phyloP scores from a whole-genome alignment of 1,140 invertebrate species.

The Aphidius ervi region DNA sequence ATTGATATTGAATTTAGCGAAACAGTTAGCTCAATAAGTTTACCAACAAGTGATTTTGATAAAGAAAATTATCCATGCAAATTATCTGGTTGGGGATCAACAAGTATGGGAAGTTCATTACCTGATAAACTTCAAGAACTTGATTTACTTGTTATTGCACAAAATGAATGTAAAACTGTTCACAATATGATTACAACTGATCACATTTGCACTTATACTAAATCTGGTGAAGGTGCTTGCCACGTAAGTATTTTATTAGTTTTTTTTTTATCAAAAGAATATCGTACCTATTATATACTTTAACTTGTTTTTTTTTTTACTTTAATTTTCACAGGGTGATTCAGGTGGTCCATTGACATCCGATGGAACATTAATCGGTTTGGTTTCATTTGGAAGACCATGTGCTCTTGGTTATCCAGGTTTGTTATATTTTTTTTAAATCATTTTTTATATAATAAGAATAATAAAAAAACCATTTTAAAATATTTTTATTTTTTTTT shows the following conservation, averaged over 20 bases:
- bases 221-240: conserved; percentile 56
- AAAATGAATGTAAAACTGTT: conserved; percentile 18
- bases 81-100: conserved; percentile 53
- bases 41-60: conserved; percentile 26
- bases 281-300: too few species aligned
- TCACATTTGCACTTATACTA: conserved; percentile 62
- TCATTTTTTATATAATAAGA: too few species aligned
- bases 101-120: conserved; percentile 18
- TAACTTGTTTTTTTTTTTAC: too few species aligned
- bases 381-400: conserved; percentile 60
- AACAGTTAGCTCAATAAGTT: conserved; percentile 34
- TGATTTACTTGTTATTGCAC: conserved; percentile 23
- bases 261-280: too few species aligned
- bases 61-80: conserved; percentile 23
- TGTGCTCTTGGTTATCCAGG: conserved; percentile 58
- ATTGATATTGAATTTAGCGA: conserved; percentile 33
- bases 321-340: conserved; percentile 47
- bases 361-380: conserved; percentile 50
- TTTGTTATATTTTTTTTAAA: too few species aligned
- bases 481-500: too few species aligned
- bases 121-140: conserved; percentile 30
- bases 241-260: conserved; percentile 47
- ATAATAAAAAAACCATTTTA: too few species aligned
- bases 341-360: conserved; percentile 54
- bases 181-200: conserved; percentile 29